Conservation (phyloP, 2,888 invertebrate genomes). For the Tortrix viridana region DNA sequence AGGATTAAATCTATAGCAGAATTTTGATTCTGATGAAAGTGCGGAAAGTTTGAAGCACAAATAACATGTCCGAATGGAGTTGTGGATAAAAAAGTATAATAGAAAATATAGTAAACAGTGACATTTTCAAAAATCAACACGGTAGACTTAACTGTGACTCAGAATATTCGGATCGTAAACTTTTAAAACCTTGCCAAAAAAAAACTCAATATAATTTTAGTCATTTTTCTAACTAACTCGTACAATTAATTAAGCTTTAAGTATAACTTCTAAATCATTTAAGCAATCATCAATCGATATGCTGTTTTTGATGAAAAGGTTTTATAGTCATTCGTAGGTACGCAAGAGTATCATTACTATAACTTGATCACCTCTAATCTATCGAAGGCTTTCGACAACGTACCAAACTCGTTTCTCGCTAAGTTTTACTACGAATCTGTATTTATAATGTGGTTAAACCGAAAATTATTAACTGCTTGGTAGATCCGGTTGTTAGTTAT, state of each 20-base stretch:
- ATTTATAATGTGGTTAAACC: slow-evolving; percentile 23
- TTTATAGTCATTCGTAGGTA: slow-evolving; percentile 10
- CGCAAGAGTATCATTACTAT: slow-evolving; percentile 15
- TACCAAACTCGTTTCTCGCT: slow-evolving; percentile 32
- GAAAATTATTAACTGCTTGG: slow-evolving; percentile 42
- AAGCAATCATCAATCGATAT: slow-evolving; percentile 2
- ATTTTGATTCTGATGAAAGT: too few relatives aligned
- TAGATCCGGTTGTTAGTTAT: slow-evolving; percentile 47
- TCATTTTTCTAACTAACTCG: not conserved
- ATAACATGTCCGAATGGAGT: too few relatives aligned
- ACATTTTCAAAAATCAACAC: too few relatives aligned
- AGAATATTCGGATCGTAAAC: too few relatives aligned
- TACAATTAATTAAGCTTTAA: slow-evolving; percentile 8
- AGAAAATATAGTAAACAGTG: too few relatives aligned
- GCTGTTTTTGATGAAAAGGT: slow-evolving; percentile 1
- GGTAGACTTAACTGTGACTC: too few relatives aligned
- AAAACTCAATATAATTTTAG: too few relatives aligned
- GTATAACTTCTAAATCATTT: not conserved
- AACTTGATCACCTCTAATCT: slow-evolving; percentile 38
- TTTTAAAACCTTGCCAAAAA: too few relatives aligned
- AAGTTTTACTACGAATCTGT: slow-evolving; percentile 27
- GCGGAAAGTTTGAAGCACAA: too few relatives aligned
- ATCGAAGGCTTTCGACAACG: slow-evolving; percentile 34
- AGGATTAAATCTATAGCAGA: slow-evolving; percentile 12
- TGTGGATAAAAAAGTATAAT: too few relatives aligned